Base-by-base conservation (phyloP, 2,113 vertebrate species). In the Xiphophorus hellerii region DNA sequence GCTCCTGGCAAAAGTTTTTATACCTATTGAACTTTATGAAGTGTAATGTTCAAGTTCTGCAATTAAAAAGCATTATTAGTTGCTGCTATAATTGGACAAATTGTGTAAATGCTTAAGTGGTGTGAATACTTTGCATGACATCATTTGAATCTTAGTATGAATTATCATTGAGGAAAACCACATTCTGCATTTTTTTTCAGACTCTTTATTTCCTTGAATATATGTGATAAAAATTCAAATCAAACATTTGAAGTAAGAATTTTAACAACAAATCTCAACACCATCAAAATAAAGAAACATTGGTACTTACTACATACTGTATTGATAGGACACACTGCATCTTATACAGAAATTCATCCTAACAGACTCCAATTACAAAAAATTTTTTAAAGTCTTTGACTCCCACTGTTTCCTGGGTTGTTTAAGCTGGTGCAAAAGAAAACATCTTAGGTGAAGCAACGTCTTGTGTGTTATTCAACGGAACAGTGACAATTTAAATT, bases 271-370 rank as follows among this genome's bases (percentile, higher is more conserved):
- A 98, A 99, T 95, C 94, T 97, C 96, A 97, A 97, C 96, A 97
- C 96, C 96, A 96, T 96, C 95, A 97, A 98, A 98, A 95, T 95
- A 97, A 96, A 95, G 96, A 94, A 96, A 98, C 95, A 96, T 98
- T 87, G 86, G 87, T 90, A 96, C 96, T 96, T 96, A 96, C 95
- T 96, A 96, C 96, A 88, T 86, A 89, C 66, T 84, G 78, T 84
- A 90, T 85, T 96, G 65, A 73, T 95, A 94, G 96, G 96, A 98
- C 96, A 97, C 73, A 82, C 51, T 80, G 87, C 94, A 96, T 95
- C 94, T 94, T 94, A 87, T 76, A 74, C 77, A 80, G 44, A 90
- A 95, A 95, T 97, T 96, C 96, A 96, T 96, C 95, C 94, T 95
- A 96, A 98, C 95, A 96, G 95, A 96, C 94, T 95, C 96, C 93